phyloP scores from a whole-genome alignment of 2,888 invertebrate species.

The Anaspis maculata region DNA sequence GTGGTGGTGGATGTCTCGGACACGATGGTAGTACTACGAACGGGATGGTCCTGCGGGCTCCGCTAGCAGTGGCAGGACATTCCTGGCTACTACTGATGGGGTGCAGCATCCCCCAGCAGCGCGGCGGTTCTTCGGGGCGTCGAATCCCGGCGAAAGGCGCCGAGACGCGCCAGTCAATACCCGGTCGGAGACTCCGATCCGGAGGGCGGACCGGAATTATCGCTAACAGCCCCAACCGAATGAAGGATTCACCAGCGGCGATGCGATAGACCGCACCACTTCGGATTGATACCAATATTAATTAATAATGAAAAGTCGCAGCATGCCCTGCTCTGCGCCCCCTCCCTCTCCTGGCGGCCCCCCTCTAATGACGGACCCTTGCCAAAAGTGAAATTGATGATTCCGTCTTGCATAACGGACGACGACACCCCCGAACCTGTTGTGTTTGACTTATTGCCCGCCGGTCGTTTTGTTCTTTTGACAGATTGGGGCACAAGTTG shows the following conservation, averaged over 20 bases:
- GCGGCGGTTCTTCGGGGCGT: slow-evolving; percentile 29
- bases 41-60: no score
- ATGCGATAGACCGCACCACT: slow-evolving; percentile 14
- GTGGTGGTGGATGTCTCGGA: no score
- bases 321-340: no score
- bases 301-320: slow-evolving; percentile 5
- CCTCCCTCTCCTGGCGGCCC: no score
- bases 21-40: no score
- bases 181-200: slow-evolving; percentile 28
- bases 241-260: slow-evolving; percentile 18
- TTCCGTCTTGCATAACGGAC: no score
- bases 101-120: slow-evolving; percentile 37
- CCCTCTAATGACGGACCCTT: no score
- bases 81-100: slow-evolving; percentile 38
- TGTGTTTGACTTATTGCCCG: no score
- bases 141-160: slow-evolving; percentile 30
- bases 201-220: slow-evolving; percentile 31
- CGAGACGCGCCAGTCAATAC: slow-evolving; percentile 38
- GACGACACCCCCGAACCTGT: no score
- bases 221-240: slow-evolving; percentile 23
- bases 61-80: slow-evolving; percentile 24
- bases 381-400: no score
- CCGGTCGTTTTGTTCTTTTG: no score
- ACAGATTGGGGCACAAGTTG: no score
- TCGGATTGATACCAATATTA: slow-evolving; percentile 1